phyloP scores from a whole-genome alignment of 2,888 invertebrate species.

The Margaritifera margaritifera region DNA sequence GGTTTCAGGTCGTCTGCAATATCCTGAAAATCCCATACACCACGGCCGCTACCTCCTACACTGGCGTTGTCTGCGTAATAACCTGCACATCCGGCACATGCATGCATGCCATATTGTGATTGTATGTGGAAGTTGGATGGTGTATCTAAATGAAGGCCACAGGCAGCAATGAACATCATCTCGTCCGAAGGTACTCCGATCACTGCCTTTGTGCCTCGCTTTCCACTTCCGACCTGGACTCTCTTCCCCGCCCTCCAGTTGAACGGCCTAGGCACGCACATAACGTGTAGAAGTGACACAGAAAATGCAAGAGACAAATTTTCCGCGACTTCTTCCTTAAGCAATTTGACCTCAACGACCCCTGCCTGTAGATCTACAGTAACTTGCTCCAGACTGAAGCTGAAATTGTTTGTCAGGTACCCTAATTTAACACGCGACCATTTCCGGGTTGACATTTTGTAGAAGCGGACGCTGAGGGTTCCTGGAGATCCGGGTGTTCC shows the following conservation, averaged over 20 bases:
- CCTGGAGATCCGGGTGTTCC: constrained; percentile 67
- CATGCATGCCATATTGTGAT: constrained; percentile 36
- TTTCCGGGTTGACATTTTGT: constrained; percentile 39
- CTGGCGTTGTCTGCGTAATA: constrained; percentile 29
- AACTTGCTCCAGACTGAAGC: constrained; percentile 39
- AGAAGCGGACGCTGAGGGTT: constrained; percentile 56
- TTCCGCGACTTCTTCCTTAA: constrained; percentile 71
- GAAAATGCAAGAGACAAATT: constrained; percentile 74
- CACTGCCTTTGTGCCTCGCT: constrained; percentile 23
- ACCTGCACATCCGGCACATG: constrained; percentile 50
- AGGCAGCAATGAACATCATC: constrained; percentile 72
- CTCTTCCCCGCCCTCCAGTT: constrained; percentile 27
- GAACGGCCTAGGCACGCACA: constrained; percentile 73
- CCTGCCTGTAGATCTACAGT: constrained; percentile 60
- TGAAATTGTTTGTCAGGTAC: constrained; percentile 41
- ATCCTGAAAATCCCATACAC: constrained; percentile 24
- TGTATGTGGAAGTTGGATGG: constrained; percentile 68
- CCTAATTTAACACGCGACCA: constrained; percentile 41
- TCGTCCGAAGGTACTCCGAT: constrained; percentile 60
- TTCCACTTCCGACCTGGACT: constrained; percentile 12
- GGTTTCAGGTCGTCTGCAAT: constrained; percentile 9
- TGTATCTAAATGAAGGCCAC: constrained; percentile 70
- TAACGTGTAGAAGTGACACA: constrained; percentile 73
- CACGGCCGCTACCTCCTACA: constrained; percentile 25
- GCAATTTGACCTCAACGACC: constrained; percentile 42